phyloP scores from a whole-genome alignment of 2,113 vertebrate genomes.

The Pristiophorus japonicus region DNA sequence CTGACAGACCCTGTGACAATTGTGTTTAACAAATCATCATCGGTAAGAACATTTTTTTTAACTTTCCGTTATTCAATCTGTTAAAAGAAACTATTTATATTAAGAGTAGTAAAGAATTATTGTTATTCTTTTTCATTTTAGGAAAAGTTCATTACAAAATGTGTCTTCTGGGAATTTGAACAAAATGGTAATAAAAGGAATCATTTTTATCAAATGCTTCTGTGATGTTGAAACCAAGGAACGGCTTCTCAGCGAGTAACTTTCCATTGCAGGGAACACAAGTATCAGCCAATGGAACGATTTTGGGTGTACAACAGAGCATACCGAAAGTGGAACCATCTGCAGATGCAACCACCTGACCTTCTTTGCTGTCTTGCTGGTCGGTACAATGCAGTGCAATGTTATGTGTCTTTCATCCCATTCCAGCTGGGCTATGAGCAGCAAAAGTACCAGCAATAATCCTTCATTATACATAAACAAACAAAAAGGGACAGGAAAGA shows the following conservation, averaged over 20 bases:
- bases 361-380: slow-evolving; percentile 80
- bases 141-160: not conserved
- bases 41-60: not conserved
- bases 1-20: not conserved
- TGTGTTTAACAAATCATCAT: not conserved
- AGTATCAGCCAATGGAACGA: slow-evolving; percentile 59
- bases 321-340: slow-evolving; percentile 26
- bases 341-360: slow-evolving; percentile 75
- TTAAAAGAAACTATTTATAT: not conserved
- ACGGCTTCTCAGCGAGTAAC: not conserved
- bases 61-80: not conserved
- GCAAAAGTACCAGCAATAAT: not conserved
- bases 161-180: not conserved
- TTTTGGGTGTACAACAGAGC: slow-evolving; percentile 52
- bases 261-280: slow-evolving; percentile 19
- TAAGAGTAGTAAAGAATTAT: not conserved
- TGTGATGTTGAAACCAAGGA: not conserved
- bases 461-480: not conserved
- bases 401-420: not conserved
- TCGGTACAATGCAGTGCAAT: slow-evolving; percentile 47
- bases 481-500: not conserved
- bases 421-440: not conserved
- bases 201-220: not conserved
- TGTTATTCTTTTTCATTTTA: not conserved
- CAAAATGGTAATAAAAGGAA: not conserved